Percentiles rank a stretch among this genome's conserved stretches.
These are phyloP conservation scores for Phrynosoma blainvillii DNA, from an alignment of 2,113 vertebrate species.

Conservation along the genomic window DNA sequence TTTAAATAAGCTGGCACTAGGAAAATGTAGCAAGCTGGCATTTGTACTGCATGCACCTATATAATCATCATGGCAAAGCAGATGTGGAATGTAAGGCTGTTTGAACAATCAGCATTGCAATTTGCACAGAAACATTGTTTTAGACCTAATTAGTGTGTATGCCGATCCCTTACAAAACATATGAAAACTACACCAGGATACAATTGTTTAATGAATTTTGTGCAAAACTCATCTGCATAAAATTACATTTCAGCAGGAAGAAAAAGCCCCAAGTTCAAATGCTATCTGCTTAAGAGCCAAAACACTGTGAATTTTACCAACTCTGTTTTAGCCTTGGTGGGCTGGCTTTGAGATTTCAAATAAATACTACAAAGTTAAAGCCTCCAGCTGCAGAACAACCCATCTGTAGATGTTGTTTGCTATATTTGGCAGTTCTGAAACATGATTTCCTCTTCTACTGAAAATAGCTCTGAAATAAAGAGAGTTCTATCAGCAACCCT, in stretches of 20 bases:
- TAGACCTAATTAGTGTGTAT: constrained; percentile 85
- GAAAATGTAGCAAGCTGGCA: constrained; percentile 70
- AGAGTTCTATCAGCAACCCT: constrained; percentile 70
- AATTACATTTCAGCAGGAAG: constrained; percentile 77
- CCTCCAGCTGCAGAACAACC: constrained; percentile 84
- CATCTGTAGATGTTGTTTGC: constrained; percentile 86
- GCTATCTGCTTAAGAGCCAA: constrained; percentile 84
- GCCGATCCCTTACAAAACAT: constrained; percentile 84
- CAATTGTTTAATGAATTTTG: constrained; percentile 88
- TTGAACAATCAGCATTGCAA: constrained; percentile 80
- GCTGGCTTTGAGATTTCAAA: constrained; percentile 82
- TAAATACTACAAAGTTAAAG: constrained; percentile 85
- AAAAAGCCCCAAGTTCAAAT: constrained; percentile 79
- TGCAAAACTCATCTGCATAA: constrained; percentile 85
- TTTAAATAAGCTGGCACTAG: constrained; percentile 71
- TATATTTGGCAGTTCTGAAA: constrained; percentile 83
- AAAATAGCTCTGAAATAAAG: constrained; percentile 62
- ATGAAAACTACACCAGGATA: constrained; percentile 84
- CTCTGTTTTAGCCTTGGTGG: constrained; percentile 79
- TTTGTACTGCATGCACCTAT: constrained; percentile 77
- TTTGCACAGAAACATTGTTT: constrained; percentile 85
- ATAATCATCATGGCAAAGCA: constrained; percentile 77
- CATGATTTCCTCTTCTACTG: constrained; percentile 79
- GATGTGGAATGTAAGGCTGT: constrained; percentile 77
- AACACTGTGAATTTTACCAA: constrained; percentile 82